Evolutionary conservation across 1,140 invertebrate species (phyloP).

Genomic region (Papilio glaucus): DNA sequence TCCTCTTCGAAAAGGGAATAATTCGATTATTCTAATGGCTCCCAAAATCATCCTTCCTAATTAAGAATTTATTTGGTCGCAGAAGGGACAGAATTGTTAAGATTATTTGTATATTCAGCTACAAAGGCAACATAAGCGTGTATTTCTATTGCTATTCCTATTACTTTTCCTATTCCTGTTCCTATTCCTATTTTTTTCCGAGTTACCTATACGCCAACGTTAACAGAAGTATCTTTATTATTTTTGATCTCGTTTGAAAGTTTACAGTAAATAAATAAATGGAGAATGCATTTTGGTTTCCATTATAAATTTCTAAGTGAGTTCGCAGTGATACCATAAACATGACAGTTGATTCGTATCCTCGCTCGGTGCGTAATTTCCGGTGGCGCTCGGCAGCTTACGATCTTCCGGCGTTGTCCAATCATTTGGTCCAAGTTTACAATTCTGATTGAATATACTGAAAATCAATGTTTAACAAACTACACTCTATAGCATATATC

Average conservation of each 20-base stretch:
- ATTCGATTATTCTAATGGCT: conserved; percentile 23
- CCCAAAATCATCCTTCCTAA: conserved; percentile 6
- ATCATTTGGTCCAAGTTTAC: conserved; percentile 32
- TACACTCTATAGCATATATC: too few species aligned
- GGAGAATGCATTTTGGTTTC: neutral
- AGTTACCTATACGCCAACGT: too few species aligned
- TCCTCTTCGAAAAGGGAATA: neutral
- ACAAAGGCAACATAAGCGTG: neutral
- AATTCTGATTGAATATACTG: neutral
- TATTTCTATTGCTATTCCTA: too few species aligned
- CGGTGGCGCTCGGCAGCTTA: conserved; percentile 25
- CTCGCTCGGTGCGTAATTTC: conserved; percentile 24
- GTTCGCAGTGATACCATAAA: conserved; percentile 8
- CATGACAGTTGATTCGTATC: conserved; percentile 29
- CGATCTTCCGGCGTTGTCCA: conserved; percentile 29
- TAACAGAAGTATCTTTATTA: too few species aligned
- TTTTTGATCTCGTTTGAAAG: too few species aligned
- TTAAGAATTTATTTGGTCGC: conserved; percentile 16
- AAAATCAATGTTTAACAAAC: neutral
- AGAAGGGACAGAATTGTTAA: conserved; percentile 17
- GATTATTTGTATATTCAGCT: neutral
- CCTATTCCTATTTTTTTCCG: too few species aligned
- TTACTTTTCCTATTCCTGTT: too few species aligned
- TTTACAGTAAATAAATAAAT: neutral
- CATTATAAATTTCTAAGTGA: neutral